Conservation (phyloP, 2,888 invertebrate species). For the Dysmachus trigonus region DNA sequence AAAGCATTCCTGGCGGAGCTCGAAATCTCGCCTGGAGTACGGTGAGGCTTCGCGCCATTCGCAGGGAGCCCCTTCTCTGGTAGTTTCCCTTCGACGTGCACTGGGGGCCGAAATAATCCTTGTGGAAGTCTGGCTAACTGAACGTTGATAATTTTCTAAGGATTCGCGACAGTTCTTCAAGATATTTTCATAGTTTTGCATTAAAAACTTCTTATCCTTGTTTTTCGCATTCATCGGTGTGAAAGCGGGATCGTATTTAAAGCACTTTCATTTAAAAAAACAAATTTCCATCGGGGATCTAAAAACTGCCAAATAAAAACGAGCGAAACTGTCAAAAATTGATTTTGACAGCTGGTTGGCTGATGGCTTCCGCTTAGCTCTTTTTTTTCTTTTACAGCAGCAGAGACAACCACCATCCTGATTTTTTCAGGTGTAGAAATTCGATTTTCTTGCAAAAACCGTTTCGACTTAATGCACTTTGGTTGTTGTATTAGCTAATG, state of each 20-base stretch:
- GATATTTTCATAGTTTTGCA: background rate
- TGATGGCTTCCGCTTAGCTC: background rate
- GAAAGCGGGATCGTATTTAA: background rate
- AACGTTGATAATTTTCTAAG: background rate
- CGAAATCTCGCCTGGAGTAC: background rate
- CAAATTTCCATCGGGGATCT: background rate
- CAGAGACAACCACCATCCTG: background rate
- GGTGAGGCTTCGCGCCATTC: background rate
- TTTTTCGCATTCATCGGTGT: background rate
- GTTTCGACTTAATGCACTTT: background rate
- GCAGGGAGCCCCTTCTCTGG: background rate
- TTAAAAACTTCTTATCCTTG: background rate
- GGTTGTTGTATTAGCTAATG: background rate
- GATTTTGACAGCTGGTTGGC: background rate
- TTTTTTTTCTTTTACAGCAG: background rate
- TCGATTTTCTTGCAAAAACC: background rate
- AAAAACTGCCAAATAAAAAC: background rate
- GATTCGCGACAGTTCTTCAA: background rate
- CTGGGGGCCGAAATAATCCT: background rate
- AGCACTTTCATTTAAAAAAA: background rate
- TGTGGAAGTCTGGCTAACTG: background rate
- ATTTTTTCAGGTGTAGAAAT: background rate
- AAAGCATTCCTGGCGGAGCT: background rate
- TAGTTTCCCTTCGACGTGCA: background rate
- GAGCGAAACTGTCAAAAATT: background rate